phyloP scores from a whole-genome alignment of 2,888 invertebrate species.

The Drosophila paranaensis region DNA sequence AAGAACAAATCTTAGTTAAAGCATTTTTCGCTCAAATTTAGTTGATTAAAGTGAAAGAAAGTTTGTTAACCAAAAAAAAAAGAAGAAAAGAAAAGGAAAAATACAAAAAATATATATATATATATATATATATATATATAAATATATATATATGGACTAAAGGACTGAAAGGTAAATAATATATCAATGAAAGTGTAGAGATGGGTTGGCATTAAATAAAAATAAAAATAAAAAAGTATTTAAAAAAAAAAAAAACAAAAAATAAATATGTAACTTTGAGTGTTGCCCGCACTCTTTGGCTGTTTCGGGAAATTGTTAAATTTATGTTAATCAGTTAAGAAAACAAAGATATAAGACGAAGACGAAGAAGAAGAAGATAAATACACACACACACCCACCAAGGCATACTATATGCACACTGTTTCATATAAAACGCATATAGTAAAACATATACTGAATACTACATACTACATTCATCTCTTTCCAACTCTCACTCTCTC shows the following conservation, averaged over 20 bases:
- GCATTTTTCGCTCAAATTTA: slow-evolving; percentile 76
- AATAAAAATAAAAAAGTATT: slow-evolving; percentile 3
- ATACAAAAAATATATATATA: slow-evolving; percentile 4
- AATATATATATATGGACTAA: slow-evolving; percentile 50
- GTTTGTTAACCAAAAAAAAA: slow-evolving; percentile 46
- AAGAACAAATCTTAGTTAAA: slow-evolving; percentile 58
- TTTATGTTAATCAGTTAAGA: slow-evolving; percentile 66
- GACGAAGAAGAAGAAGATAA: slow-evolving; percentile 23
- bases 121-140: slow-evolving; percentile 21
- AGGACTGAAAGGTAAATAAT: slow-evolving; percentile 75
- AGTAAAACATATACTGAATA: slow-evolving; percentile 45
- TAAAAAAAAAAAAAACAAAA: slow-evolving; percentile 19
- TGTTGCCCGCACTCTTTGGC: slow-evolving; percentile 65
- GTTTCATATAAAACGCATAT: slow-evolving; percentile 74
- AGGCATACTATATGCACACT: slow-evolving; percentile 78
- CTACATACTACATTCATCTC: slow-evolving; percentile 26
- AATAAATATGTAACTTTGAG: slow-evolving; percentile 29
- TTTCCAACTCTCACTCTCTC: slow-evolving; percentile 13
- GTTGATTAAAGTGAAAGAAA: slow-evolving; percentile 59
- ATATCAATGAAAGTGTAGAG: slow-evolving; percentile 73
- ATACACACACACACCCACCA: slow-evolving; percentile 73
- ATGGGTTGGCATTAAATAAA: slow-evolving; percentile 33
- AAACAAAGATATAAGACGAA: slow-evolving; percentile 15
- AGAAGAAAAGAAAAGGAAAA: slow-evolving; percentile 19
- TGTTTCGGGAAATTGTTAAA: slow-evolving; percentile 75